Conservation (phyloP, 2,888 invertebrate genomes). For the Napeogenes sylphis region DNA sequence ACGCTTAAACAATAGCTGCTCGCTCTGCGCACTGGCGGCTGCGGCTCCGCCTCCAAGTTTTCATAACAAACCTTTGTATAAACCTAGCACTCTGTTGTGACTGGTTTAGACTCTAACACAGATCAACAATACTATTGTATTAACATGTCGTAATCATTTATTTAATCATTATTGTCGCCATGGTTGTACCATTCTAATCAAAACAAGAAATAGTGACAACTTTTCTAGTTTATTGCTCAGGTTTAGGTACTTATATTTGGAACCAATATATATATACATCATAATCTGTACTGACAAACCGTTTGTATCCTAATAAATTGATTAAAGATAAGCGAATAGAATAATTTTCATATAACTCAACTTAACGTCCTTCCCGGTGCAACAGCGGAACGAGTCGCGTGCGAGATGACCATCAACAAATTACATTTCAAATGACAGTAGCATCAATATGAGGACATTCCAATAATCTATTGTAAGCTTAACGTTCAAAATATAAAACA, state of each 20-base stretch:
- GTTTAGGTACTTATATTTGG: constrained; percentile 14
- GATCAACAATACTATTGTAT: constrained; percentile 26
- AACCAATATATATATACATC: constrained; percentile 16
- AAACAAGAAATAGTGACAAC: not conserved
- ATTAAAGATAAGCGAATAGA: constrained; percentile 33
- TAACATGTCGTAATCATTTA: constrained; percentile 14
- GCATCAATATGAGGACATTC: constrained; percentile 12
- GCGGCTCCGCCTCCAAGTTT: constrained; percentile 25
- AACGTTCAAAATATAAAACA: constrained; percentile 10
- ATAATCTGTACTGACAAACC: constrained; percentile 11
- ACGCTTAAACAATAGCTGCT: constrained; percentile 26
- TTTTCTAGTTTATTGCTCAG: constrained; percentile 7
- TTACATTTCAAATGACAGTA: constrained; percentile 18
- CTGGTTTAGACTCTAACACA: constrained; percentile 18
- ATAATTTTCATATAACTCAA: constrained; percentile 54
- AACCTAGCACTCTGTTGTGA: constrained; percentile 20
- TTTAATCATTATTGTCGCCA: not conserved
- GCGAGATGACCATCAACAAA: constrained; percentile 30
- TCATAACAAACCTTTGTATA: constrained; percentile 30
- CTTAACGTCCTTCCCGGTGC: constrained; percentile 48
- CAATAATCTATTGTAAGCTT: constrained; percentile 12
- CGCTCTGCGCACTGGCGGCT: constrained; percentile 20
- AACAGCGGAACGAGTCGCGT: constrained; percentile 57
- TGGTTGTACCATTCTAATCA: not conserved
- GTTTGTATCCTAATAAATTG: constrained; percentile 9